phyloP scores from a whole-genome alignment of 1,140 invertebrate species.

The Gonatopus flavifemur region DNA sequence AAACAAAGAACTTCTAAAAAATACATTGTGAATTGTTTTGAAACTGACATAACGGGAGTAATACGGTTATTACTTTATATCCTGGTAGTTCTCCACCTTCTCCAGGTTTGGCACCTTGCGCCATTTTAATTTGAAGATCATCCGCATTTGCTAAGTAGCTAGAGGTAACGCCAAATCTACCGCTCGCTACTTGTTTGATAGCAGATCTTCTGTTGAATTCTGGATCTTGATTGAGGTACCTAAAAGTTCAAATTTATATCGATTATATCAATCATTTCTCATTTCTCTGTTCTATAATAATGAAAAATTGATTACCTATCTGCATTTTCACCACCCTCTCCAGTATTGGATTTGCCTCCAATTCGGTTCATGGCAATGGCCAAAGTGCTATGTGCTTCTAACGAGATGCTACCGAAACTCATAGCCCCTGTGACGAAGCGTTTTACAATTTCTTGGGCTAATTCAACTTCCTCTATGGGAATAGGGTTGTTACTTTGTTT shows the following conservation, averaged over 20 bases:
- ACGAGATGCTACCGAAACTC: conserved; percentile 90
- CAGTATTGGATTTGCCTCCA: conserved; percentile 95
- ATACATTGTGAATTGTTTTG: no score
- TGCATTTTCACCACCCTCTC: conserved; percentile 90
- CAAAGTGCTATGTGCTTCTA: conserved; percentile 93
- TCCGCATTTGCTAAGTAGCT: conserved; percentile 96
- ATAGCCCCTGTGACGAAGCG: conserved; percentile 81
- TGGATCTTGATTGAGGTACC: conserved; percentile 71
- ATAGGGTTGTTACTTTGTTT: conserved; percentile 73
- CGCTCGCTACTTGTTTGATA: conserved; percentile 94
- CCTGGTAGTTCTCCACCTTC: conserved; percentile 94
- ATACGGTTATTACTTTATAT: conserved; percentile 67
- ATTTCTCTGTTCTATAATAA: not conserved
- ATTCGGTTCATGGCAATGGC: conserved; percentile 97
- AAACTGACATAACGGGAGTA: no score
- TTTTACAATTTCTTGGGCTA: conserved; percentile 94
- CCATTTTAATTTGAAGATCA: conserved; percentile 97
- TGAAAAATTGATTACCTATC: conserved; percentile 67
- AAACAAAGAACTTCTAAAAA: no score
- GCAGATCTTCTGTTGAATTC: conserved; percentile 76
- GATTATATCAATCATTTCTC: not conserved
- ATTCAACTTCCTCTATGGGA: conserved; percentile 85
- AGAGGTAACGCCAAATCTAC: conserved; percentile 96
- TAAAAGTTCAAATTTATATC: conserved; percentile 14
- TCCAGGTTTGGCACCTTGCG: conserved; percentile 96